These are phyloP conservation scores for Tenodera sinensis DNA, from an alignment of 2,888 invertebrate genomes.

Conservation along the genomic window DNA sequence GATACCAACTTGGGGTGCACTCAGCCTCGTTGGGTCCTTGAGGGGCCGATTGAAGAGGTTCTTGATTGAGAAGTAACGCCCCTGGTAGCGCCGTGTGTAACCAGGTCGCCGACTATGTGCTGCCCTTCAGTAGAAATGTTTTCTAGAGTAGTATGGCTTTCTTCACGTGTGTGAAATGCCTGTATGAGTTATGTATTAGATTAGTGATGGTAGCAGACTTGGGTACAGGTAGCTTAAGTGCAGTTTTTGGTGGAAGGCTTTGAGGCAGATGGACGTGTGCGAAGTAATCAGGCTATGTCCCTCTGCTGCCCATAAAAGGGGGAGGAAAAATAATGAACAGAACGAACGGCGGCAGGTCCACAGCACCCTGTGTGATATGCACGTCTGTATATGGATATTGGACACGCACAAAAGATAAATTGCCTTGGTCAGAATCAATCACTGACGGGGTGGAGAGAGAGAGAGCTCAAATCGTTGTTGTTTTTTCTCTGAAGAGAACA, in stretches of 20 bases:
- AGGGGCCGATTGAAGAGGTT: too few relatives aligned
- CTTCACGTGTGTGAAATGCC: too few relatives aligned
- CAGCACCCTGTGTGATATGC: neutral
- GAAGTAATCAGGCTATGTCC: neutral
- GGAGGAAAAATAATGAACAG: neutral
- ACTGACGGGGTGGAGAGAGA: neutral
- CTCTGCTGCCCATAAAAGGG: neutral
- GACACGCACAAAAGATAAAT: conserved; percentile 13
- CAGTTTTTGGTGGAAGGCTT: neutral
- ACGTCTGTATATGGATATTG: neutral
- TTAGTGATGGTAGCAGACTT: neutral
- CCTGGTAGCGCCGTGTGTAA: too few relatives aligned
- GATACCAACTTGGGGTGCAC: too few relatives aligned
- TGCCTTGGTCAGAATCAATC: conserved; percentile 12
- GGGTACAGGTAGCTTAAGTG: neutral
- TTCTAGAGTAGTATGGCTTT: too few relatives aligned
- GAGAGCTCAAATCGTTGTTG: neutral
- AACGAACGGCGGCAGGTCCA: neutral
- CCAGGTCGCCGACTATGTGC: too few relatives aligned
- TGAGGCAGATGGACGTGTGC: neutral
- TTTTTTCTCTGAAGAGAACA: conserved; percentile 3
- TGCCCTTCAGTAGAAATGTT: too few relatives aligned
- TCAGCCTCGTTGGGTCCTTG: too few relatives aligned
- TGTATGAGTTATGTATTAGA: too few relatives aligned
- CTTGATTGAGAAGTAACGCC: too few relatives aligned